phyloP scores from a whole-genome alignment of 64 coral and sea anemone genomes.

The Pachyseris speciosa region DNA sequence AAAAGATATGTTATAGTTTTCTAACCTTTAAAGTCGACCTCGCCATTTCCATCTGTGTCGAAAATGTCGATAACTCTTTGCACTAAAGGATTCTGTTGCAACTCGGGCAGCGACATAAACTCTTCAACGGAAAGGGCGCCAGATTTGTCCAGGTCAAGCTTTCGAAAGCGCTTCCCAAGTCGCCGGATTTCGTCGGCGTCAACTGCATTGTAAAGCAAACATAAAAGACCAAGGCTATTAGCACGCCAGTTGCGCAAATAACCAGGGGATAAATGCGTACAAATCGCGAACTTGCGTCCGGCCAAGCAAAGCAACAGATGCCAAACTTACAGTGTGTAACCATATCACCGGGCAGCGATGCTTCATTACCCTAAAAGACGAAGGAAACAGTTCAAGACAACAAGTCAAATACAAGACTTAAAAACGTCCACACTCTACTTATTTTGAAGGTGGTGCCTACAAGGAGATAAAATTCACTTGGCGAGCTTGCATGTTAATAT shows the following conservation, averaged over 20 bases:
- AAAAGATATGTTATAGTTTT: conserved; percentile 14
- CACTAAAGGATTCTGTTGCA: conserved; percentile 97
- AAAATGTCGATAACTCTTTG: conserved; percentile 99
- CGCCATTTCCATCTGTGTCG: conserved; percentile 98
- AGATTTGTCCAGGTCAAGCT: conserved; percentile 93
- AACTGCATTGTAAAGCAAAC: conserved; percentile 81
- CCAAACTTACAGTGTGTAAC: conserved; percentile 97
- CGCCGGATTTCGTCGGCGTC: conserved; percentile 96
- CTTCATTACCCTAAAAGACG: conserved; percentile 90
- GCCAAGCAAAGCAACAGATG: conserved; percentile 37
- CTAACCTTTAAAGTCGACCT: conserved; percentile 99
- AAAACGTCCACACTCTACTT: neutral
- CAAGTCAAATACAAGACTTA: neutral
- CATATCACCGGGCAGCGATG: conserved; percentile 93
- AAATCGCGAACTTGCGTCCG: neutral
- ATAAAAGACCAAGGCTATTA: conserved; percentile 50
- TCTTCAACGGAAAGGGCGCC: conserved; percentile 97
- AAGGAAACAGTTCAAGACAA: neutral
- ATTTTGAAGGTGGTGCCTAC: neutral
- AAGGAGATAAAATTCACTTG: neutral
- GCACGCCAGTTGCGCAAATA: conserved; percentile 29
- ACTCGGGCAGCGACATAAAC: conserved; percentile 98
- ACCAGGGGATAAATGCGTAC: conserved; percentile 45
- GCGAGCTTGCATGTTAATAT: neutral
- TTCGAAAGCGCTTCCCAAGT: conserved; percentile 95